phyloP scores from a whole-genome alignment of 1,140 invertebrate species.

The Pseudomyrmex gracilis region DNA sequence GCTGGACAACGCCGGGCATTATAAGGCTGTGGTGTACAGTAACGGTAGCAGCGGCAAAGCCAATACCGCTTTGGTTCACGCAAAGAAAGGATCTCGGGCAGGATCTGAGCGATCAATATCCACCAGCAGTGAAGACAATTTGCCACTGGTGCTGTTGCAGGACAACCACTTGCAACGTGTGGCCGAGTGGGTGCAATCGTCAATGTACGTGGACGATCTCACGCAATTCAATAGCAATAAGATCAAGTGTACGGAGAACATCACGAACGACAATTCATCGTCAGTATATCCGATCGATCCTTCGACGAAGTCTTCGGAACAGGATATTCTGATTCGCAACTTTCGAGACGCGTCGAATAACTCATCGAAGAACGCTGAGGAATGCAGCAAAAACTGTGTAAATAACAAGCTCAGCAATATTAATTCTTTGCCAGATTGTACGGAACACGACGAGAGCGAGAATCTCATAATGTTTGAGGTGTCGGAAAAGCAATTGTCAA shows the following conservation, averaged over 20 bases:
- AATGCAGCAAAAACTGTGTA: not conserved
- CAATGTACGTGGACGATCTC: slow-evolving; percentile 64
- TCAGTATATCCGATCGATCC: slow-evolving; percentile 49
- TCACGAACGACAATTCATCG: slow-evolving; percentile 29
- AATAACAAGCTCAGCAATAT: slow-evolving; percentile 39
- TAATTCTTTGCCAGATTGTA: slow-evolving; percentile 4
- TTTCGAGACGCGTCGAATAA: slow-evolving; percentile 5
- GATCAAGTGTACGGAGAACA: slow-evolving; percentile 36
- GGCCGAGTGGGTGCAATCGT: slow-evolving; percentile 88
- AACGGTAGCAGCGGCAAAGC: slow-evolving; percentile 69
- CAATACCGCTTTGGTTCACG: slow-evolving; percentile 82
- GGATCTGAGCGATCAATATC: slow-evolving; percentile 77
- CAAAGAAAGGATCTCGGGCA: slow-evolving; percentile 67
- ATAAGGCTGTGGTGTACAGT: slow-evolving; percentile 89
- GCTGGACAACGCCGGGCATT: slow-evolving; percentile 90
- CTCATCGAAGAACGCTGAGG: not conserved
- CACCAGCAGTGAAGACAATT: slow-evolving; percentile 80
- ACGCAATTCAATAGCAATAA: slow-evolving; percentile 38
- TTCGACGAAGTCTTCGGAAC: slow-evolving; percentile 27
- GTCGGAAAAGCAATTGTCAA: slow-evolving; percentile 54
- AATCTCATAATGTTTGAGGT: slow-evolving; percentile 82
- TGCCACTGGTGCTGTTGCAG: slow-evolving; percentile 74
- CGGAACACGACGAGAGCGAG: slow-evolving; percentile 57
- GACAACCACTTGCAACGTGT: slow-evolving; percentile 87
- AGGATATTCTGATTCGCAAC: not conserved